Evolutionary conservation across 2,797 vertebrate species (phyloP).

Genomic region (Gallirallus australis): DNA sequence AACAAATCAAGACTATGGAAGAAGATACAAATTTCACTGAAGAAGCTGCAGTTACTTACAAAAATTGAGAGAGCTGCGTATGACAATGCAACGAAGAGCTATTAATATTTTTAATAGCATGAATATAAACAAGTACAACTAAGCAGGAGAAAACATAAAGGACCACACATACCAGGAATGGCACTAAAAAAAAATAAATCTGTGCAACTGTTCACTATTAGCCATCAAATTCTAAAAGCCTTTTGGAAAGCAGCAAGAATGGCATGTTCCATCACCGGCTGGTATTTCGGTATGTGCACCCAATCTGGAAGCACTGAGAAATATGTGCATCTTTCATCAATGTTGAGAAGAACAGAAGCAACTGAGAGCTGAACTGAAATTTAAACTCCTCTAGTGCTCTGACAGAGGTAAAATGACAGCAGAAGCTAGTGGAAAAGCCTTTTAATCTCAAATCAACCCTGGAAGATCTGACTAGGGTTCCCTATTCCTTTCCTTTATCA

Average conservation of each 20-base stretch:
- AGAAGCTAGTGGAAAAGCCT: neutral
- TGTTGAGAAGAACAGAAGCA: neutral
- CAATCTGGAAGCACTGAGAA: neutral
- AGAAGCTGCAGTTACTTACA: neutral
- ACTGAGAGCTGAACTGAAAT: neutral
- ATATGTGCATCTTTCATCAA: neutral
- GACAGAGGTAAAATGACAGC: neutral
- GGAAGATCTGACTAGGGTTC: neutral
- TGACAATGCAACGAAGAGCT: neutral
- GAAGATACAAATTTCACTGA: neutral
- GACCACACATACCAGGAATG: neutral
- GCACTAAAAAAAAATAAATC: neutral
- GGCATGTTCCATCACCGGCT: neutral
- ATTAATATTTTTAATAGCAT: neutral
- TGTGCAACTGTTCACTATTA: neutral
- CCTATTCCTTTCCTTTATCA: neutral
- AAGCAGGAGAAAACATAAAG: neutral
- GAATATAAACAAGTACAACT: neutral
- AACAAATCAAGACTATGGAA: neutral
- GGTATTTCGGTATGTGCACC: neutral
- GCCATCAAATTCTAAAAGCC: neutral
- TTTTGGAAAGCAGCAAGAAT: neutral
- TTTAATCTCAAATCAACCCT: neutral
- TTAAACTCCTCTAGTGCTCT: neutral
- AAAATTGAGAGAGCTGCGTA: neutral